These are phyloP conservation scores for Crossocerus cetratus DNA, from an alignment of 2,888 invertebrate species.

Conservation along the genomic window DNA sequence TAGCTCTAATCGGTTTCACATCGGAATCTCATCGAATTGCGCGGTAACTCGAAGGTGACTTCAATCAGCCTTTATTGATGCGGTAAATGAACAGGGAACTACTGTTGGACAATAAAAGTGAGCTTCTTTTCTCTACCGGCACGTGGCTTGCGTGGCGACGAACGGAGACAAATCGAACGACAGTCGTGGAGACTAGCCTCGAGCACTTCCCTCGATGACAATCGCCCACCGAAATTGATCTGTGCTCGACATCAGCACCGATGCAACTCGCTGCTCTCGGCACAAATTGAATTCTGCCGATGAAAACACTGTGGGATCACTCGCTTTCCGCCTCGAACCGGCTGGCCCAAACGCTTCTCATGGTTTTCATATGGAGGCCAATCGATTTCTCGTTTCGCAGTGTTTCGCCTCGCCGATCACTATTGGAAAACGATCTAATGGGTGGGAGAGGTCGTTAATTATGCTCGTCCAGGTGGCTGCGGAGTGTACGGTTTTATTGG, in stretches of 20 bases:
- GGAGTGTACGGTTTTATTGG: too few species aligned
- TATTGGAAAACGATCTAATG: slow-evolving; percentile 18
- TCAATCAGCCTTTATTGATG: too few species aligned
- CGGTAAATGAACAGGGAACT: too few species aligned
- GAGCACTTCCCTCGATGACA: neutral
- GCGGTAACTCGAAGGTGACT: too few species aligned
- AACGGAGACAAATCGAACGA: too few species aligned
- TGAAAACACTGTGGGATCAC: neutral
- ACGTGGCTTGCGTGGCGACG: too few species aligned
- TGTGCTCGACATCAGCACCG: neutral
- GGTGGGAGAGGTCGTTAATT: slow-evolving; percentile 1
- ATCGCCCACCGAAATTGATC: slow-evolving; percentile 11
- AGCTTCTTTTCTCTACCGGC: too few species aligned
- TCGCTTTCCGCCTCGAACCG: neutral
- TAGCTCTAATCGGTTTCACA: too few species aligned
- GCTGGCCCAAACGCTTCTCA: neutral
- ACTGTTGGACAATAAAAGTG: too few species aligned
- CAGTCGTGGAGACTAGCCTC: neutral
- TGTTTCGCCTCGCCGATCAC: neutral
- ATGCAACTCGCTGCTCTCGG: neutral
- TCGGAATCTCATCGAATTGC: too few species aligned
- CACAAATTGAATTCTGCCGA: slow-evolving; percentile 14
- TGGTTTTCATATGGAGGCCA: neutral
- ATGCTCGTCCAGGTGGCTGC: too few species aligned
- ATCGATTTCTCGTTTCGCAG: neutral